Percentiles rank a stretch among this genome's conserved stretches.
These are phyloP conservation scores for Hyalella azteca DNA, from an alignment of 2,888 invertebrate genomes.

Conservation along the genomic window DNA sequence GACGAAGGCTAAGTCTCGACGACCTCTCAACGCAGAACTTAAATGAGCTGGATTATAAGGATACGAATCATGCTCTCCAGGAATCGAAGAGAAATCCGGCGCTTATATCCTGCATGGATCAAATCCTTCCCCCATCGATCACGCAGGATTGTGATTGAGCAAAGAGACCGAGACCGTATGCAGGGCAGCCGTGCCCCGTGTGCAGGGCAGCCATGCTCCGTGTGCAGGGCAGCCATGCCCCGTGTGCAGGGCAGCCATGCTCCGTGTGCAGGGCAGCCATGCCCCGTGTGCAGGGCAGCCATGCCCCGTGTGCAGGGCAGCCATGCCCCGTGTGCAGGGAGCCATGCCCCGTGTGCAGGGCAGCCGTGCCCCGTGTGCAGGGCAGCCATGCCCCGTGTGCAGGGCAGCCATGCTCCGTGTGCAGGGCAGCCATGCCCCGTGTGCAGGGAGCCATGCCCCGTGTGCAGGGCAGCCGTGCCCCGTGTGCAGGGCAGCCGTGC, in stretches of 20 bases:
- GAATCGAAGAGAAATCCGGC: too few species aligned
- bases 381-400: neutral
- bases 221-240: neutral
- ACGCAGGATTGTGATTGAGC: too few species aligned
- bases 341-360: neutral
- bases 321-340: neutral
- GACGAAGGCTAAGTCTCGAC: too few species aligned
- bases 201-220: neutral
- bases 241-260: neutral
- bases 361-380: neutral
- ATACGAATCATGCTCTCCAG: neutral
- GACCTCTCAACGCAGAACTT: too few species aligned
- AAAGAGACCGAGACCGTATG: too few species aligned
- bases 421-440: neutral
- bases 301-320: neutral
- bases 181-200: neutral
- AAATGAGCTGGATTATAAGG: conserved; percentile 3
- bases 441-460: neutral
- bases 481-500: neutral
- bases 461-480: neutral
- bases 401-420: neutral
- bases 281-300: neutral
- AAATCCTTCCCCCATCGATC: too few species aligned
- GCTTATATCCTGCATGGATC: too few species aligned
- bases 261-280: neutral